Conservation (phyloP, 1,140 invertebrate genomes). For the Polypedilum vanderplanki region DNA sequence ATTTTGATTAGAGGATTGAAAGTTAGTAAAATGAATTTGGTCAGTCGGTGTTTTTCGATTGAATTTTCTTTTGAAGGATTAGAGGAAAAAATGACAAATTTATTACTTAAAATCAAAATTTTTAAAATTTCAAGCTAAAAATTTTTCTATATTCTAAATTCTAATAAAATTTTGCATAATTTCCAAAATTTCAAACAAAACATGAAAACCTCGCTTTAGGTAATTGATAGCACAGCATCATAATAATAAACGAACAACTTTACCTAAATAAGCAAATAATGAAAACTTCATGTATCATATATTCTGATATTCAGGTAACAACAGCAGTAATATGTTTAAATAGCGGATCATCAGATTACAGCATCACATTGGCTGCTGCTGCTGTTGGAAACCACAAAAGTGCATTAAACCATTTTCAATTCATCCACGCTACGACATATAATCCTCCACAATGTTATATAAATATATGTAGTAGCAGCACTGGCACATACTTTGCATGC, state of each 20-base stretch:
- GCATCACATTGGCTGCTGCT: neutral
- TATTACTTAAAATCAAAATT: neutral
- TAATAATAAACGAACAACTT: neutral
- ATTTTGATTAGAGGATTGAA: too few relatives aligned
- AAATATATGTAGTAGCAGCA: too few relatives aligned
- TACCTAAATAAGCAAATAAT: neutral
- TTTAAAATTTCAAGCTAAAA: too few relatives aligned
- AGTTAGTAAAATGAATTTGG: too few relatives aligned
- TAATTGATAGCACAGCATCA: neutral
- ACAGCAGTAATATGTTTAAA: neutral
- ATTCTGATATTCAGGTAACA: neutral
- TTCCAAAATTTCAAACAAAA: too few relatives aligned
- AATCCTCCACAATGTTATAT: neutral
- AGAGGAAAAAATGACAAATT: neutral
- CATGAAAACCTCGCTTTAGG: neutral
- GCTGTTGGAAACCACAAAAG: neutral
- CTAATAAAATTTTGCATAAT: too few relatives aligned
- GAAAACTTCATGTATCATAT: neutral
- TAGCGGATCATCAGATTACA: slow-evolving; percentile 7
- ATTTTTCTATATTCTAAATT: neutral
- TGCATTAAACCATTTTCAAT: slow-evolving; percentile 6
- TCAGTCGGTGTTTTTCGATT: too few relatives aligned
- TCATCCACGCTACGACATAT: neutral
- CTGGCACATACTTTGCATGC: too few relatives aligned
- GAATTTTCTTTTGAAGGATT: neutral